Base-by-base conservation (phyloP, 2,888 invertebrate species). In the Dryadula phaetusa region DNA sequence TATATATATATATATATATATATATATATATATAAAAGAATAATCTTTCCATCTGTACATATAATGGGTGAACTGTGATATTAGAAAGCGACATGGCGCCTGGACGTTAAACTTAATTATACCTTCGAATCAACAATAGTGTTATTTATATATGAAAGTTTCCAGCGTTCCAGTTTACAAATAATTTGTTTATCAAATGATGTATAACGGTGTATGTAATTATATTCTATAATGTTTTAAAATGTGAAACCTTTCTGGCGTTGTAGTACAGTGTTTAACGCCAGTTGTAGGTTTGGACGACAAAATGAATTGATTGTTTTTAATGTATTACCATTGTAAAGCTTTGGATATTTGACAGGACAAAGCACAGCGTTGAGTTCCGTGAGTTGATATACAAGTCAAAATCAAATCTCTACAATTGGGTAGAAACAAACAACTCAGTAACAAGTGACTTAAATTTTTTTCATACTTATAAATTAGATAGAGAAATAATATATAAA, bases 21-120 rank as follows among this genome's bases (percentile, higher is more conserved):
- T 4, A 20, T 6, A 58, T 42, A 40, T 1, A 60, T 44, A 60
- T 44, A 60, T 44, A 44, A 44, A 6, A 49, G 18, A 49, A 16
- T 16, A 22, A 18, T 62, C 49, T 49, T 6, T 16, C 14, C 71
- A 72, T 40, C 66, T 71, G 81, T 86, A 82, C 82, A 44, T 32
- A 67, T 70, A 74, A 75, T 75, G 75, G 81, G 74, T 77, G n/a
- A n/a, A n/a, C n/a, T n/a, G n/a, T n/a, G 83, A 83, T 84, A 83
- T 88, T 89, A 88, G 88, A 89, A 87, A 88, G 88, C 79, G 75
- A 73, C 75, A 70, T 80, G 86, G 82, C 83, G 85, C 82, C 86
- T 78, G 72, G 78, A 72, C 80, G 80, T 79, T 78, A 78, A 77
- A 79, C 77, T 80, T 85, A 84, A 84, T 85, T 85, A 83, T 78